Evolutionary conservation across 1,140 invertebrate genomes (phyloP), one percentile per base, ranked within the genome.

Genomic region (Palaemon carinicauda): DNA sequence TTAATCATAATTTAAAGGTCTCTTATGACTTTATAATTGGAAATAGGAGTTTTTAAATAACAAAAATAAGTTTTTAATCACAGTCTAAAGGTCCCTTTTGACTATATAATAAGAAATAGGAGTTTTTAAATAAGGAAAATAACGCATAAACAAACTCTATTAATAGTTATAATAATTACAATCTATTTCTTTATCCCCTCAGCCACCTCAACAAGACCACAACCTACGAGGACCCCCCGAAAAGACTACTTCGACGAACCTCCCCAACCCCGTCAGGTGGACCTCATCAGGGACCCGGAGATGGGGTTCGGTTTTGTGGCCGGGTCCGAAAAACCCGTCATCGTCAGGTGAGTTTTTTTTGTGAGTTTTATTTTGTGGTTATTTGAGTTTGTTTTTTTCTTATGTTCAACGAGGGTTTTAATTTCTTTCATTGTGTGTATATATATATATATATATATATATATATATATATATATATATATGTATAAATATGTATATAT

Each of bases 281-380:
- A 93, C 74, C 92, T 98, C 50, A 92, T 93, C 77, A 91, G 96
- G 71, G 95, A 94, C 90, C 92, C 94, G 0, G 94, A 95, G 53
- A 93, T 97, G 54, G 97, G 97, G 0, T 98, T 98, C 91, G 97
- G 97, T 0, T 98, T 98, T 91, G 97, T 98, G 1, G 97, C 97
- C 1, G 97, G 97, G 1, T 97, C 96, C 53, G 96, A 98, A 91
- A 94, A 95, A 88, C 97, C 97, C 0, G 96, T 98, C 7, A 95
- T 98, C 56, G 96, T 98, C 10, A 94, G 97, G 91, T 95, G 93
- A 91, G 93, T 93, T 27, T 93, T 92, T 24, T 50, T n/a, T 31
- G 77, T 2, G 17, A 15, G 4, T 51, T 21, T 56, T 56, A 27
- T 15, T 56, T 51, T 24, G 54, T 56, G 21, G 24, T 24, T 19